A percentile compares a stretch with the other conserved stretches of the same genome.
Conservation (phyloP, 2,797 vertebrate genomes). For the Ceryle rudis region DNA sequence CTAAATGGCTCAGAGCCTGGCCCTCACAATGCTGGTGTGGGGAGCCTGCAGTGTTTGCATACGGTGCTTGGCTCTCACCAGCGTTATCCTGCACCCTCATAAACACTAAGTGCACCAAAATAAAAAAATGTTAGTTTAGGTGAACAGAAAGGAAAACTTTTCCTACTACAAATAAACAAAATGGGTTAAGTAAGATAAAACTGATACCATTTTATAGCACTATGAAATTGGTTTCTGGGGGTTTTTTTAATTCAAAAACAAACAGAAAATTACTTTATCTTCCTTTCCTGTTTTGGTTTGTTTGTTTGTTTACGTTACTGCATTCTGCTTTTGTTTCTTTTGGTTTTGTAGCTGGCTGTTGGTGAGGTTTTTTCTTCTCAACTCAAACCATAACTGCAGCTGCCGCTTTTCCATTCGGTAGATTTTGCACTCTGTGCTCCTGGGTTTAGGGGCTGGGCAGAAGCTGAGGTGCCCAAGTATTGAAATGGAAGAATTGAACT, state of each 20-base stretch:
- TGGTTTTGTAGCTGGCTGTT: not conserved
- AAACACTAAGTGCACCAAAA: not conserved
- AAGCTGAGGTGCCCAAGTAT: not conserved
- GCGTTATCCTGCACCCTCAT: not conserved
- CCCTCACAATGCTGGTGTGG: not conserved
- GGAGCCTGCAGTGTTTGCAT: not conserved
- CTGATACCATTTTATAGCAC: not conserved
- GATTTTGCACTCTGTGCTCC: not conserved
- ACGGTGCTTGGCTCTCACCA: not conserved
- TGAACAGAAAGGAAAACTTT: not conserved
- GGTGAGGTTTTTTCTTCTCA: not conserved
- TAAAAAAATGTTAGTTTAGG: not conserved
- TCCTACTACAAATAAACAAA: not conserved
- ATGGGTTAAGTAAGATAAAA: not conserved
- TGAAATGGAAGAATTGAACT: not conserved
- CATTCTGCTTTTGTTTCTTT: not conserved
- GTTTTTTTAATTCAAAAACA: not conserved
- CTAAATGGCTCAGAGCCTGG: not conserved
- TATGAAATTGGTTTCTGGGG: not conserved
- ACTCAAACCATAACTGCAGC: not conserved
- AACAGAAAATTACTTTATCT: not conserved
- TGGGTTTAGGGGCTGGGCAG: not conserved
- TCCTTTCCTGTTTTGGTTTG: not conserved
- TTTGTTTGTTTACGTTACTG: not conserved
- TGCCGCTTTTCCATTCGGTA: not conserved